phyloP scores from a whole-genome alignment of 2,888 invertebrate genomes.

The Petrophora chlorosata region DNA sequence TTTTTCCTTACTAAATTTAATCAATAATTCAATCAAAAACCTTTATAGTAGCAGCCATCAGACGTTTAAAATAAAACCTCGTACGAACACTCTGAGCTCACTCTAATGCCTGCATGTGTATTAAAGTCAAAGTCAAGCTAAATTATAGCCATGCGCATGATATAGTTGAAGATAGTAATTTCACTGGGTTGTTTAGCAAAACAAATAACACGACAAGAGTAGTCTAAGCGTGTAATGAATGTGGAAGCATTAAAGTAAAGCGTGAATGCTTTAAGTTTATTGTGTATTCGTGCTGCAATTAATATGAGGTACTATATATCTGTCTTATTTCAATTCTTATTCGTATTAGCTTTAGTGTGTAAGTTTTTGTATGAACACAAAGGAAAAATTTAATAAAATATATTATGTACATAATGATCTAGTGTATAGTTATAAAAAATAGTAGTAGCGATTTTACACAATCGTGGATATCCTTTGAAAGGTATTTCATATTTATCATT shows the following conservation, averaged over 20 bases:
- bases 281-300: not conserved
- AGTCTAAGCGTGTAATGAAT: constrained; percentile 11
- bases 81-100: constrained; percentile 27
- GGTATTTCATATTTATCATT: too few relatives aligned
- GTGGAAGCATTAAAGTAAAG: constrained; percentile 12
- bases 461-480: too few relatives aligned
- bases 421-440: too few relatives aligned
- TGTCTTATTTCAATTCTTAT: too few relatives aligned
- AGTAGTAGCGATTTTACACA: too few relatives aligned
- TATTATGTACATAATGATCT: too few relatives aligned
- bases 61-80: constrained; percentile 26
- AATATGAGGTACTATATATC: not conserved
- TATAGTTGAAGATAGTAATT: constrained; percentile 20
- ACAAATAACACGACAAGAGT: constrained; percentile 9
- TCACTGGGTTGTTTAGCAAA: constrained; percentile 16
- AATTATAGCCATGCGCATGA: constrained; percentile 29
- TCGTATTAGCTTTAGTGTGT: too few relatives aligned
- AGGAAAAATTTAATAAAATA: too few relatives aligned
- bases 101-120: constrained; percentile 34
- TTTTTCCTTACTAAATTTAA: too few relatives aligned
- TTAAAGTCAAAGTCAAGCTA: constrained; percentile 39
- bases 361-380: too few relatives aligned
- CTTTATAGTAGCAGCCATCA: constrained; percentile 1
- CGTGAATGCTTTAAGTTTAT: constrained; percentile 6
- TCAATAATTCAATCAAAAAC: too few relatives aligned